Conservation (phyloP, 1,140 invertebrate genomes). For the Atta texana region DNA sequence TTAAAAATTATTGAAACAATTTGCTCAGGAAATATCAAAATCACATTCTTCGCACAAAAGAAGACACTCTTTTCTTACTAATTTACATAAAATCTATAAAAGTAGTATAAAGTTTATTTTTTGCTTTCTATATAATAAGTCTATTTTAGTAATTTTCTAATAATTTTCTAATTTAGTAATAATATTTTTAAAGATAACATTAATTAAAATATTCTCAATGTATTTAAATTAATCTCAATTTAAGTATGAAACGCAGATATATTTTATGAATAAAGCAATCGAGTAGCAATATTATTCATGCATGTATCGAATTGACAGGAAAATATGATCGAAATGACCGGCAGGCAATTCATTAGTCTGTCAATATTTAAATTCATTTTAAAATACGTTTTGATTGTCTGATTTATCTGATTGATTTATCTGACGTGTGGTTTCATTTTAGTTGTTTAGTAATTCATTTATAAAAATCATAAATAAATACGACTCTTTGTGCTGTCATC, state of each 20-base stretch:
- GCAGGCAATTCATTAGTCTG: background rate
- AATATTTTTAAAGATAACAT: background rate
- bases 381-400: slow-evolving; percentile 23
- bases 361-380: slow-evolving; percentile 1
- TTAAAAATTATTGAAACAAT: background rate
- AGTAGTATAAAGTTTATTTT: background rate
- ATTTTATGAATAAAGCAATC: slow-evolving; percentile 19
- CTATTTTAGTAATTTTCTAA: background rate
- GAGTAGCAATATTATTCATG: slow-evolving; percentile 27
- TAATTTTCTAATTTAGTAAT: no score
- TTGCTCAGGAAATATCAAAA: background rate
- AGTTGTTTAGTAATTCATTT: slow-evolving; percentile 70
- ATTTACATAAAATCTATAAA: background rate
- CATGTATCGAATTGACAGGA: slow-evolving; percentile 3
- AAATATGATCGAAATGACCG: background rate
- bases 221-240: background rate
- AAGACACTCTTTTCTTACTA: background rate
- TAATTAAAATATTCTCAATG: background rate
- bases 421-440: slow-evolving; percentile 52
- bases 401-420: slow-evolving; percentile 16
- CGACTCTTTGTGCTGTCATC: background rate
- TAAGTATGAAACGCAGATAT: background rate
- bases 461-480: slow-evolving; percentile 73
- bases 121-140: background rate
- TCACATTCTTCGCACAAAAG: background rate